Conservation (phyloP, 2,888 invertebrate genomes). For the Acrobasis repandana region DNA sequence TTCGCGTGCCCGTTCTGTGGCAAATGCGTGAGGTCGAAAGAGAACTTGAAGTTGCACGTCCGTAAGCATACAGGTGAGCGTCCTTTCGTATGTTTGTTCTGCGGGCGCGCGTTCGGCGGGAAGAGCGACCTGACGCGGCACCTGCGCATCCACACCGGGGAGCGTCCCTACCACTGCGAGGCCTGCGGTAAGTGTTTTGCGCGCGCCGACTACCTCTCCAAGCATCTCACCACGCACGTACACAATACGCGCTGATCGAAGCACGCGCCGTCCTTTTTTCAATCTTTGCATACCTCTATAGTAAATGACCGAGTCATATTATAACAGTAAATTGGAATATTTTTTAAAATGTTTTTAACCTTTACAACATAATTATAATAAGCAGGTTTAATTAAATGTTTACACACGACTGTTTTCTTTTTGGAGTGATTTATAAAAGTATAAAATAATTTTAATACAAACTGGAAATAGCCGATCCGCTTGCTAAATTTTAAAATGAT, state of each 20-base stretch:
- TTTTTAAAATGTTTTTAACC: slow-evolving; percentile 78
- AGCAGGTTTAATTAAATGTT: slow-evolving; percentile 75
- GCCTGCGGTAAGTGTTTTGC: slow-evolving; percentile 96
- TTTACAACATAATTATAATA: slow-evolving; percentile 73
- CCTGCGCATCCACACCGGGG: slow-evolving; percentile 93
- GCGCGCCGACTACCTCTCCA: slow-evolving; percentile 94
- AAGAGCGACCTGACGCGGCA: slow-evolving; percentile 94
- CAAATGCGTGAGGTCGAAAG: slow-evolving; percentile 94
- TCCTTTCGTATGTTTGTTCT: slow-evolving; percentile 95
- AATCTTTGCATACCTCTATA: slow-evolving; percentile 51
- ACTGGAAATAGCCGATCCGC: slow-evolving; percentile 1
- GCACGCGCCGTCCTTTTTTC: slow-evolving; percentile 59
- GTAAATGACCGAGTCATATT: slow-evolving; percentile 63
- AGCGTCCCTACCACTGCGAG: slow-evolving; percentile 95
- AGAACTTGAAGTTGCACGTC: slow-evolving; percentile 93
- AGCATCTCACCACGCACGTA: slow-evolving; percentile 95
- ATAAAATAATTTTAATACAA: slow-evolving; percentile 61
- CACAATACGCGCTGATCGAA: slow-evolving; percentile 86
- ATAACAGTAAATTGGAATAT: slow-evolving; percentile 75
- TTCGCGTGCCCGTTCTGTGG: slow-evolving; percentile 95
- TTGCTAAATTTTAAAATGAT: slow-evolving; percentile 14
- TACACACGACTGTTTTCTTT: slow-evolving; percentile 74
- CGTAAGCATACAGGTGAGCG: slow-evolving; percentile 93
- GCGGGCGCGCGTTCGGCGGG: slow-evolving; percentile 93
- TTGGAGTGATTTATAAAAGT: slow-evolving; percentile 72